phyloP scores from a whole-genome alignment of 2,888 invertebrate species.

The Temnothorax rugatulus region DNA sequence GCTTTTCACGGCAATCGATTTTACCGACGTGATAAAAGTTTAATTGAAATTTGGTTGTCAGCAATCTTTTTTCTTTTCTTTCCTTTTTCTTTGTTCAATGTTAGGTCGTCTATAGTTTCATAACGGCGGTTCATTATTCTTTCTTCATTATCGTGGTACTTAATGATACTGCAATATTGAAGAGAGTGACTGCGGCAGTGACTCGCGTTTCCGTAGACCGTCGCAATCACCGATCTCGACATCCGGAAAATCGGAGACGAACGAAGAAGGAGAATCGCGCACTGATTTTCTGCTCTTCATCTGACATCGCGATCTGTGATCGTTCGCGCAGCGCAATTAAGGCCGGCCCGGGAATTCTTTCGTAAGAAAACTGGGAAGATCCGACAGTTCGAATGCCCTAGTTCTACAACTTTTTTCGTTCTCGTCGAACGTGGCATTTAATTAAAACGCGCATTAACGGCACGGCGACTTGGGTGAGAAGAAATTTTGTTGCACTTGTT shows the following conservation, averaged over 20 bases:
- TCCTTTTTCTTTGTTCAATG: background rate
- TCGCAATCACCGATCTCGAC: background rate
- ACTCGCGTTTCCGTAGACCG: conserved; percentile 39
- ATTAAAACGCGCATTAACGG: conserved; percentile 36
- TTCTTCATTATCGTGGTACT: conserved; percentile 51
- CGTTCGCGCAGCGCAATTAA: conserved; percentile 46
- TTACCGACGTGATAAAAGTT: conserved; percentile 27
- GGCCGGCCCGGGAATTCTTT: conserved; percentile 32
- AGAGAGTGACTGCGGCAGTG: background rate
- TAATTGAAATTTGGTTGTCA: conserved; percentile 38
- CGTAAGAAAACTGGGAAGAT: conserved; percentile 12
- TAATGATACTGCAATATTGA: conserved; percentile 18
- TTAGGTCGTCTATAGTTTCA: background rate
- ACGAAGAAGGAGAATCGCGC: background rate
- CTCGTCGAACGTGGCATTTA: conserved; percentile 39
- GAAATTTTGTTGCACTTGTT: background rate
- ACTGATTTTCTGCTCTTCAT: background rate
- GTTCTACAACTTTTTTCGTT: conserved; percentile 12
- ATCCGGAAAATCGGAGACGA: background rate
- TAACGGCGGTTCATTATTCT: conserved; percentile 59
- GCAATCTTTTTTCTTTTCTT: conserved; percentile 37
- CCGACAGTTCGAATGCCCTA: conserved; percentile 29
- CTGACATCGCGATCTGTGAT: conserved; percentile 30
- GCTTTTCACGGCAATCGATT: conserved; percentile 46
- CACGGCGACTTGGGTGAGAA: background rate